phyloP scores from a whole-genome alignment of 2,797 vertebrate species.

The Anas bernieri region DNA sequence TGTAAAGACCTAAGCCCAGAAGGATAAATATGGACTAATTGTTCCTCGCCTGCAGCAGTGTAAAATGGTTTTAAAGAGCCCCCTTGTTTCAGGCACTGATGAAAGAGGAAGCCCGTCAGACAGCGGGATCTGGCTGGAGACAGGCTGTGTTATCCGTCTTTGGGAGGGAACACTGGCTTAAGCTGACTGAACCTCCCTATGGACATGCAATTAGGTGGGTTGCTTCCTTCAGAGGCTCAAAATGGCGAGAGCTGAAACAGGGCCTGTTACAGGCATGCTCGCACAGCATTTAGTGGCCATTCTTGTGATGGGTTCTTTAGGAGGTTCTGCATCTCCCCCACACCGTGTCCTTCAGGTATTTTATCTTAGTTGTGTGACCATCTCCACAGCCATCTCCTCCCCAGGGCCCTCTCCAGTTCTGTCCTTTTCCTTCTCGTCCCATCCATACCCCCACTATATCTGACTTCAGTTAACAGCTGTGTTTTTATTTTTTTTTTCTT shows the following conservation, averaged over 20 bases:
- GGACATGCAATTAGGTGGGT: neutral
- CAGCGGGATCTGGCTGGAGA: neutral
- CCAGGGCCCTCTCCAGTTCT: neutral
- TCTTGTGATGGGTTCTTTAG: neutral
- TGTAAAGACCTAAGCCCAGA: neutral
- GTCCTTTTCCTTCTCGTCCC: neutral
- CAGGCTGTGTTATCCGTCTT: rapidly evolving
- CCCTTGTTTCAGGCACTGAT: neutral
- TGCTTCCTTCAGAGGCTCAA: neutral
- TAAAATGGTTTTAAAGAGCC: neutral
- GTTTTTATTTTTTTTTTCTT: neutral
- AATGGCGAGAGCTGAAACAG: neutral
- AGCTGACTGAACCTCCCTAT: neutral
- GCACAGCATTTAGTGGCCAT: neutral
- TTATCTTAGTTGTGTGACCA: neutral
- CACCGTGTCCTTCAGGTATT: neutral
- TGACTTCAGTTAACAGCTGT: neutral
- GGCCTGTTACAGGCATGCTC: neutral
- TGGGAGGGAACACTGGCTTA: neutral
- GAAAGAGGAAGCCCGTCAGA: neutral
- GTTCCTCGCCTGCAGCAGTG: neutral
- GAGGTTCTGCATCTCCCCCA: neutral
- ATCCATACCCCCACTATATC: neutral
- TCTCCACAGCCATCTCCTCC: neutral
- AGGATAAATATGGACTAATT: neutral